phyloP scores from a whole-genome alignment of 2,113 vertebrate genomes.

The Chaetura pelagica region DNA sequence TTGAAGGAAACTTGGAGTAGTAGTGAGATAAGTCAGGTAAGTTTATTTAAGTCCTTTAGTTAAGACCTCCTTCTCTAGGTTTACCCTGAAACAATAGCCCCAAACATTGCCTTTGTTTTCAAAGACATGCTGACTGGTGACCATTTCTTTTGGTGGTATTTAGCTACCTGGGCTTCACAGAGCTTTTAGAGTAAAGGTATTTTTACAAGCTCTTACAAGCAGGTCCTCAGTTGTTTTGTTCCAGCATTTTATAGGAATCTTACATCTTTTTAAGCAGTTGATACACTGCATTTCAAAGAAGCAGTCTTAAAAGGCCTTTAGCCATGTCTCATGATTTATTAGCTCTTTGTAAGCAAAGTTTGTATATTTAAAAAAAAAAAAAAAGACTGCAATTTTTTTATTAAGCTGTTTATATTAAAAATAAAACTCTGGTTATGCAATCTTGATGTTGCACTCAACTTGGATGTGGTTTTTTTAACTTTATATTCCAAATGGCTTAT shows the following conservation, averaged over 20 bases:
- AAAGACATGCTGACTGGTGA: neutral
- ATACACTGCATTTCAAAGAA: neutral
- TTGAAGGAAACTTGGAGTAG: neutral
- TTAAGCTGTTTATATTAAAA: neutral
- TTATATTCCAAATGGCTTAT: neutral
- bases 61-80: neutral
- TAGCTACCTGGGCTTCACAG: neutral
- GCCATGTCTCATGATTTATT: neutral
- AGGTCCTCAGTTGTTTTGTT: neutral
- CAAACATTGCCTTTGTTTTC: neutral
- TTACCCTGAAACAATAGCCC: neutral
- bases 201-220: neutral
- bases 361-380: neutral
- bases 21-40: neutral
- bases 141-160: neutral
- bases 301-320: neutral
- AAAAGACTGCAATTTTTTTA: neutral
- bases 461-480: neutral
- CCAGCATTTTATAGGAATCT: neutral
- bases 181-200: neutral
- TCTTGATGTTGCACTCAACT: neutral
- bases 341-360: neutral
- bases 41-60: neutral
- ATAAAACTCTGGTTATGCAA: neutral
- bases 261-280: neutral